A percentile compares a stretch with the other conserved stretches of the same genome.
Evolutionary conservation across 2,888 invertebrate species (phyloP).

Genomic region (Torymus tubicola): DNA sequence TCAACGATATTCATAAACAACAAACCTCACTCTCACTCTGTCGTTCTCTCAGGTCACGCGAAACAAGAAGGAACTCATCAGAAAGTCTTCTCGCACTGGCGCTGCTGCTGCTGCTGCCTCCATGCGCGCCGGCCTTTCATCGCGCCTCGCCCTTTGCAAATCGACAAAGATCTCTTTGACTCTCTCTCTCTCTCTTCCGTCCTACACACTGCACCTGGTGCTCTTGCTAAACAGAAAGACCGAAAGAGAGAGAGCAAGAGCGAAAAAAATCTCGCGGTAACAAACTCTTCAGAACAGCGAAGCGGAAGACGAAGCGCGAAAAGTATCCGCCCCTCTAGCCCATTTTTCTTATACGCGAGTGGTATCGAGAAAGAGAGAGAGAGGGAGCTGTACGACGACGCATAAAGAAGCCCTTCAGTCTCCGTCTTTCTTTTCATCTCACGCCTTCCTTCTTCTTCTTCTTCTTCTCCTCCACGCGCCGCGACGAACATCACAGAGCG

Average conservation of each 20-base stretch:
- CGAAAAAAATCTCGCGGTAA: conserved; percentile 1
- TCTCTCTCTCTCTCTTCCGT: neutral
- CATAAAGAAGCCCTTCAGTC: conserved; percentile 46
- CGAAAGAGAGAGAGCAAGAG: neutral
- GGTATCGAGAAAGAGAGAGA: conserved; percentile 28
- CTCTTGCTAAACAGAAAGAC: conserved; percentile 4
- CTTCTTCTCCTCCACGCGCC: no score
- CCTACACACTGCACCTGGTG: neutral
- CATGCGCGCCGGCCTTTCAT: neutral
- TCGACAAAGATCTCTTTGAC: conserved; percentile 14
- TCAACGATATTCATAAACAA: no score
- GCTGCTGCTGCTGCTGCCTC: neutral
- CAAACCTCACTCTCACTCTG: no score
- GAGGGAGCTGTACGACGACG: conserved; percentile 28
- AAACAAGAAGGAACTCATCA: neutral
- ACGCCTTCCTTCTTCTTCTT: neutral
- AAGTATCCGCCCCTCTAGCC: neutral
- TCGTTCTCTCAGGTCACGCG: no score
- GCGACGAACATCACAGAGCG: conserved; percentile 22
- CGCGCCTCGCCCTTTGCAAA: neutral
- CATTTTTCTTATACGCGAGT: conserved; percentile 37
- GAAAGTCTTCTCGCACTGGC: neutral
- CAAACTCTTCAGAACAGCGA: conserved; percentile 39
- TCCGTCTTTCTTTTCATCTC: conserved; percentile 32
- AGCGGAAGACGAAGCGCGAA: conserved; percentile 7